Base-by-base conservation (phyloP, 2,888 invertebrate genomes). In the Sminthurinus aureus region DNA sequence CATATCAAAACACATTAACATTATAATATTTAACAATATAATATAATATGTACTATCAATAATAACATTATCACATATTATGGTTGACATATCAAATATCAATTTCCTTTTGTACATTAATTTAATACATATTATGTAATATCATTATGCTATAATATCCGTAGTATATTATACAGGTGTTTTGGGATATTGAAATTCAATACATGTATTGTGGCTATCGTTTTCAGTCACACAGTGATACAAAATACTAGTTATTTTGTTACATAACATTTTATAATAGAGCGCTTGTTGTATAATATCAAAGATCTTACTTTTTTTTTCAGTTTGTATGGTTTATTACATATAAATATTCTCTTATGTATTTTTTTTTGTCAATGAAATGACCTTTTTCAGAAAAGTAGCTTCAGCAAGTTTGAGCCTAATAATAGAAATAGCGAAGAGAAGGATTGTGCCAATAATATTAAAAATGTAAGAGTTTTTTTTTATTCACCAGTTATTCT, bases 351-450 rank as follows among this genome's bases (percentile, higher is more conserved):
- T 20, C 3, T 18, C 15, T 64, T 8, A n/a, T 64, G 9, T 64
- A 64, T 64, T 4, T 64, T 8, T 64, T 64, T 15, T 64, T 64
- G 15, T 64, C n/a, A 18, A 18, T 64, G 18, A 64, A 15, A 50
- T 75, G 75, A 51, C 38, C 89, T 86, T 87, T 92, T 92, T 69
- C 92, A 94, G 94, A 94, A 94, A 92, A 94, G 93, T 88, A 94
- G 94, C 90, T 94, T 94, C 90, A 94, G 92, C 90, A 94, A 94
- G 91, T 94, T 94, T 90, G 94, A 94, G 90, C 93, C 93, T 80
- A 81, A 66, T 64, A 76, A 75, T 75, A 66, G 81, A n/a, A 26
- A 38, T 71, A 75, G 50, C 24, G 77, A 81, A 38, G 78, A 73
- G n/a, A 77, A 78, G 77, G 80, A 80, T 38, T 78, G 77, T 81